Percentiles rank a stretch among this genome's conserved stretches.
phyloP scores from a whole-genome alignment of 92 coral and sea anemone species.

The Zoanthus sociatus region DNA sequence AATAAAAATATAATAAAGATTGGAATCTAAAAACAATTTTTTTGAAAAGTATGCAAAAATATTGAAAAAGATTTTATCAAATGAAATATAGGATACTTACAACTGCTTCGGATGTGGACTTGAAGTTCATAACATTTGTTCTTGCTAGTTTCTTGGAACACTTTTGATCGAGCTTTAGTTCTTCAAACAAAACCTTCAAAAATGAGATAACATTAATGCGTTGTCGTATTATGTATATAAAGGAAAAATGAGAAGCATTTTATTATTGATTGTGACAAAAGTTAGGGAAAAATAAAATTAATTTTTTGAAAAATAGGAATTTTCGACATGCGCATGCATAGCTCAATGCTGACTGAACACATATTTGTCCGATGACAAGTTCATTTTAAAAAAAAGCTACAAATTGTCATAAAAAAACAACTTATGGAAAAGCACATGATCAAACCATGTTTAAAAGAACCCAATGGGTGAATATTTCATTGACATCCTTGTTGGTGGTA shows the following conservation, averaged over 20 bases:
- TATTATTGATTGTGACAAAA: too few relatives aligned
- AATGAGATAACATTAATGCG: background rate
- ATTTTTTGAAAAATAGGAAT: too few relatives aligned
- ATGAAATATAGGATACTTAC: slow-evolving; percentile 43
- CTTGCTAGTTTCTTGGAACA: slow-evolving; percentile 83
- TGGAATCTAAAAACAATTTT: background rate
- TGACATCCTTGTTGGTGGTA: too few relatives aligned
- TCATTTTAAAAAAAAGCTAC: background rate
- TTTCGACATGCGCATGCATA: too few relatives aligned
- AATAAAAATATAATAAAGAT: background rate
- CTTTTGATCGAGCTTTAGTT: slow-evolving; percentile 85
- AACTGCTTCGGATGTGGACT: slow-evolving; percentile 92
- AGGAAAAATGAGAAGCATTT: too few relatives aligned
- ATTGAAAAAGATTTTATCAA: background rate
- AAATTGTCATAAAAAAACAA: too few relatives aligned
- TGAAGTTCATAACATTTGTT: slow-evolving; percentile 77
- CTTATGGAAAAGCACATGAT: too few relatives aligned
- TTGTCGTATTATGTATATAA: background rate
- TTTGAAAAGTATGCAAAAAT: background rate
- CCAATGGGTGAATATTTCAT: background rate
- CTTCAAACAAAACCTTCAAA: slow-evolving; percentile 86
- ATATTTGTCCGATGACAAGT: background rate
- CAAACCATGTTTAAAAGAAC: background rate
- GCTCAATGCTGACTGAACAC: background rate
- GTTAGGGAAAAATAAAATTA: too few relatives aligned